phyloP scores from a whole-genome alignment of 2,113 vertebrate species.

The Ibidorhyncha struthersii region DNA sequence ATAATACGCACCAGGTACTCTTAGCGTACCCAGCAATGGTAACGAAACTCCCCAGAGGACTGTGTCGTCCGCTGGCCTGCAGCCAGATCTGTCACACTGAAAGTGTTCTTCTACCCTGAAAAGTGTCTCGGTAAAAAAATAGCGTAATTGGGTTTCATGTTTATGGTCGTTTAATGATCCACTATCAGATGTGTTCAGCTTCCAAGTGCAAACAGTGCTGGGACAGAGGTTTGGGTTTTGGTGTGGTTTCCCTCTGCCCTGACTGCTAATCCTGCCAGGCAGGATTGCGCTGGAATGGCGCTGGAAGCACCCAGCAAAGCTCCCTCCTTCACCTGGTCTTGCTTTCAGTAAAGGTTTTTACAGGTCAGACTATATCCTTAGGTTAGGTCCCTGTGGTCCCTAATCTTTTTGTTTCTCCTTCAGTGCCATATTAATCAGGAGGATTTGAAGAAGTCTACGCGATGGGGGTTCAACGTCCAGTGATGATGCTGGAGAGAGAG shows the following conservation, averaged over 20 bases:
- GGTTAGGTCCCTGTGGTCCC: background rate
- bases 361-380: background rate
- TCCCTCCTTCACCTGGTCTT: rapidly evolving
- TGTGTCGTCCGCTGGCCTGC: background rate
- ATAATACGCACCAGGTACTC: background rate
- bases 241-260: background rate
- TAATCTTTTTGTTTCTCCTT: background rate
- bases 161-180: background rate
- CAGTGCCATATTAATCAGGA: background rate
- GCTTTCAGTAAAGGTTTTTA: background rate
- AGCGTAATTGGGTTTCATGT: background rate
- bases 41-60: background rate
- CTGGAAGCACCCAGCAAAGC: background rate
- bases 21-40: background rate
- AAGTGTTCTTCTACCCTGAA: background rate
- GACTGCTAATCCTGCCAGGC: background rate
- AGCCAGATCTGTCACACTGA: conserved; percentile 13
- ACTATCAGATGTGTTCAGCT: background rate
- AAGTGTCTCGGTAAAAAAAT: background rate
- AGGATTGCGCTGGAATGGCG: no score
- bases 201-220: background rate
- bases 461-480: background rate
- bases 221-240: background rate
- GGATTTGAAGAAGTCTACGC: background rate
- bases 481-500: background rate